Evolutionary conservation across 2,113 vertebrate species (phyloP).

Genomic region (Parus major): DNA sequence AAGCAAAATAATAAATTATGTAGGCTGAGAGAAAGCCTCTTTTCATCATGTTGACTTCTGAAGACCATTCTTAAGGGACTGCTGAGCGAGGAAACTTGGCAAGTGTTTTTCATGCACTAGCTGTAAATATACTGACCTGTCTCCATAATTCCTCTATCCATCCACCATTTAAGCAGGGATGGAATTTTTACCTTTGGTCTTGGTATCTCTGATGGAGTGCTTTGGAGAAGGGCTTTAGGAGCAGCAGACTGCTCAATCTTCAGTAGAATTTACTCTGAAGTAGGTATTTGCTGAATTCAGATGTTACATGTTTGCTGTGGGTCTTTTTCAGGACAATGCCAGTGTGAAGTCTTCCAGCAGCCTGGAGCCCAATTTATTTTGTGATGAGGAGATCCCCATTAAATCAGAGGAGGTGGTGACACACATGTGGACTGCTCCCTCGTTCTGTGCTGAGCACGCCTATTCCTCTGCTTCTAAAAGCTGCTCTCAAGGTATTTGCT

Average conservation of each 20-base stretch:
- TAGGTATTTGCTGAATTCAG: neutral
- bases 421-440: constrained; percentile 96
- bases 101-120: neutral
- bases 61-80: neutral
- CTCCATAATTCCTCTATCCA: neutral
- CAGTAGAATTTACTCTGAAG: neutral
- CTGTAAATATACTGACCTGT: neutral
- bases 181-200: neutral
- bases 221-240: neutral
- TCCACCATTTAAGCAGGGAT: neutral
- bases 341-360: constrained; percentile 92
- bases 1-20: neutral
- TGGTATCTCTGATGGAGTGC: neutral
- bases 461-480: constrained; percentile 98
- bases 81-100: neutral
- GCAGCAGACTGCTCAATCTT: neutral
- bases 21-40: neutral
- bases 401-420: constrained; percentile 99
- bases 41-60: neutral
- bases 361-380: constrained; percentile 89
- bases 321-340: constrained; percentile 86
- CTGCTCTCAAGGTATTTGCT: constrained; percentile 88
- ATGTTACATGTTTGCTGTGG: neutral
- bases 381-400: constrained; percentile 97
- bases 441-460: constrained; percentile 95